Percentiles rank a stretch among this genome's conserved stretches.
These are phyloP conservation scores for Syritta pipiens DNA, from an alignment of 2,888 invertebrate genomes.

Conservation along the genomic window DNA sequence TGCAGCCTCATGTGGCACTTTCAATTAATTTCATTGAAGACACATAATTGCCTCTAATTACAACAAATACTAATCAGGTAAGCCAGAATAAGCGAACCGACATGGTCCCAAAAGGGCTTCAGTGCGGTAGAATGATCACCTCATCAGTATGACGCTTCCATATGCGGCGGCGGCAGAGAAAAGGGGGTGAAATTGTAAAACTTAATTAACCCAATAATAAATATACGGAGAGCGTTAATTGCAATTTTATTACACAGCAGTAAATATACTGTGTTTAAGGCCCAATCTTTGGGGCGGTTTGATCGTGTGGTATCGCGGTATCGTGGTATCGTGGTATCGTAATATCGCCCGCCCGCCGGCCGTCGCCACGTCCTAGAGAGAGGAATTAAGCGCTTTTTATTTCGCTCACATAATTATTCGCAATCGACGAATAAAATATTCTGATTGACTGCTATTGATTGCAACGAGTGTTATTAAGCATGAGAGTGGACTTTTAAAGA, in stretches of 20 bases:
- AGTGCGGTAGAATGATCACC: not conserved
- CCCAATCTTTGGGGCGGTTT: slow-evolving; percentile 29
- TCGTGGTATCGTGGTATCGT: not conserved
- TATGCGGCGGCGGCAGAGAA: not conserved
- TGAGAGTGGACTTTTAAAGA: too few species aligned
- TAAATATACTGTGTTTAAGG: slow-evolving; percentile 25
- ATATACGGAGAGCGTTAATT: slow-evolving; percentile 48
- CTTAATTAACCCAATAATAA: slow-evolving; percentile 60
- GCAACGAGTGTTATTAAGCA: too few species aligned
- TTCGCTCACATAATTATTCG: slow-evolving; percentile 30
- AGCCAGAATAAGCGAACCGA: not conserved
- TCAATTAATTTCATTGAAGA: slow-evolving; percentile 38
- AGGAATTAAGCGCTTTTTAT: slow-evolving; percentile 24
- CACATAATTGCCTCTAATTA: slow-evolving; percentile 36
- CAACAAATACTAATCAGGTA: slow-evolving; percentile 39
- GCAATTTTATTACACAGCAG: slow-evolving; percentile 52
- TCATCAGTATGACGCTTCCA: too few species aligned
- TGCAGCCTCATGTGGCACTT: slow-evolving; percentile 7
- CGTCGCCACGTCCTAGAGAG: not conserved
- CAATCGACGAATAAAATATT: slow-evolving; percentile 27
- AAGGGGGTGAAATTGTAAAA: slow-evolving; percentile 35
- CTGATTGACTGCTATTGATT: slow-evolving; percentile 39
- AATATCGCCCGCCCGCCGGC: too few species aligned
- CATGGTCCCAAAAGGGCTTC: not conserved
- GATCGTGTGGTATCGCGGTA: not conserved